Percentiles rank a stretch among this genome's conserved stretches.
phyloP scores from a whole-genome alignment of 2,113 vertebrate genomes.

The Larimichthys polyactis region DNA sequence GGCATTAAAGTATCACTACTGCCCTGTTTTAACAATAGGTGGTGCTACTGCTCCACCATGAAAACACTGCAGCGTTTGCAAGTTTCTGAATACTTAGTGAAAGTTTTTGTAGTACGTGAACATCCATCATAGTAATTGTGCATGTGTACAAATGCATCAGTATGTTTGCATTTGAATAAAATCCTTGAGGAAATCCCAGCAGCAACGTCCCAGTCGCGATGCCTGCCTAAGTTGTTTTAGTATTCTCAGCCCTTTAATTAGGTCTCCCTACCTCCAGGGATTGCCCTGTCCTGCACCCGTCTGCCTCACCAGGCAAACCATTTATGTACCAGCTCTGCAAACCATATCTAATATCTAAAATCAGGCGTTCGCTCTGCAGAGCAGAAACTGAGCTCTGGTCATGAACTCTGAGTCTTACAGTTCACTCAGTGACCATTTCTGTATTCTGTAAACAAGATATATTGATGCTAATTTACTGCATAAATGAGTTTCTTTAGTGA shows the following conservation, averaged over 20 bases:
- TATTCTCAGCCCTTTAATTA: slow-evolving; percentile 47
- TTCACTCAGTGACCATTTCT: not conserved
- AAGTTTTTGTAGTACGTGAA: not conserved
- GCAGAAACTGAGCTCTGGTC: slow-evolving; percentile 20
- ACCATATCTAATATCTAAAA: slow-evolving; percentile 29
- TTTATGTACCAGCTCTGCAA: slow-evolving; percentile 23
- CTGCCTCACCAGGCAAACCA: slow-evolving; percentile 18
- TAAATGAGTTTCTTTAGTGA: not conserved
- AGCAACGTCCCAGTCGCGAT: slow-evolving; percentile 13
- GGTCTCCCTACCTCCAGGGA: slow-evolving; percentile 5
- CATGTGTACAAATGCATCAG: not conserved
- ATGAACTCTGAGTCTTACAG: not conserved
- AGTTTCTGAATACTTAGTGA: not conserved
- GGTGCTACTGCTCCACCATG: slow-evolving; percentile 50
- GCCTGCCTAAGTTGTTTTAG: slow-evolving; percentile 14
- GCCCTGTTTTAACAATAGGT: slow-evolving; percentile 35
- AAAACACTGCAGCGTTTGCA: not conserved
- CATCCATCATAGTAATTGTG: not conserved
- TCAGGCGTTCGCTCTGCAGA: slow-evolving; percentile 17
- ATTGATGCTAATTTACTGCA: no score
- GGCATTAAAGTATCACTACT: not conserved
- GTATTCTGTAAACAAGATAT: not conserved
- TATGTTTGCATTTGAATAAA: slow-evolving; percentile 22
- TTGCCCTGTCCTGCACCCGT: slow-evolving; percentile 7
- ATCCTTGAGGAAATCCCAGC: slow-evolving; percentile 24